Base-by-base conservation (phyloP, 1,140 invertebrate species). In the Drosophila santomea region DNA sequence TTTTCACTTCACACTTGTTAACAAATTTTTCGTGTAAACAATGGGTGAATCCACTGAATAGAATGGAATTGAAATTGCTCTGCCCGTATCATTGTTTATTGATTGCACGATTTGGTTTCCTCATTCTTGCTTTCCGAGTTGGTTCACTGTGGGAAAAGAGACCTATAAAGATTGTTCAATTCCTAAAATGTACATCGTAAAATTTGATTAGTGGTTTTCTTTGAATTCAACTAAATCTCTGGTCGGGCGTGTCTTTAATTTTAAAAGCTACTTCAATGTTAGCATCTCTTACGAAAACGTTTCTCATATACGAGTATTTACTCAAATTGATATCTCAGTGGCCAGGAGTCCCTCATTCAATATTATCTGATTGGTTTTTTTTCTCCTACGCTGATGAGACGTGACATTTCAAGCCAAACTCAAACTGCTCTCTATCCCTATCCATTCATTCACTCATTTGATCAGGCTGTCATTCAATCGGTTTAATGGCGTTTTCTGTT, bases 1-100 rank as follows among this genome's bases (percentile, higher is more conserved):
- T 59, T 63, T 75, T 78, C 68, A 85, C 69, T 78, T 84, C 77
- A 66, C 84, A 84, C 80, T 89, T 89, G 85, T 90, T 89, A 84
- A 89, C 80, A 89, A 89, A 84, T 89, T 71, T 67, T 61, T 15
- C 44, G 43, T 76, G 80, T 88, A 88, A 76, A 82, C 78, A 61
- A 72, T 35, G 35, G 25, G 44, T 35, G 39, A 32, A 25, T 23
- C 17, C 10, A 4, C 28, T 10, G 52, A 75, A 64, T 39, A 64
- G 60, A 74, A 75, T 51, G 51, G 25, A 50, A 72, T 71, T 71
- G 67, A 43, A 48, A 71, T 57, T 47, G 67, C 64, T 41, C 41
- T 35, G 36, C 23, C 38, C 62, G 43, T 76, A 57, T 75, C 61
- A 75, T 67, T 75, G 73, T 76, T 77, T 77, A 77, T 77, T 77